A percentile compares a stretch with the other conserved stretches of the same genome.
These are phyloP conservation scores for Lasioglossum oenotherae DNA, from an alignment of 2,888 invertebrate genomes.

Conservation along the genomic window DNA sequence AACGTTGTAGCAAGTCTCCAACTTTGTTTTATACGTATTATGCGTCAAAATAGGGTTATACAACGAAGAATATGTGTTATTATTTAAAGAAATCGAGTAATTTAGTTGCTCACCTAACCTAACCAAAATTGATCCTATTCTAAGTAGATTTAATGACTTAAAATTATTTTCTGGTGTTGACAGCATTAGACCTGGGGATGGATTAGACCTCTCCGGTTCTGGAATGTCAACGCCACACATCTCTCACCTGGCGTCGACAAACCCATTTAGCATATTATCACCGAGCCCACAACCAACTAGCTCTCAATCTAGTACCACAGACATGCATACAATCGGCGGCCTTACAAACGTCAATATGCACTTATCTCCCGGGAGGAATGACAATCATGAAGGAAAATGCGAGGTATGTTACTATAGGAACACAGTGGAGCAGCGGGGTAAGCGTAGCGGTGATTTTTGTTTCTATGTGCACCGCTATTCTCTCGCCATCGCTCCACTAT, in stretches of 20 bases:
- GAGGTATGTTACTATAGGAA: constrained; percentile 70
- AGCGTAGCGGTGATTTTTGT: no score
- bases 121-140: neutral
- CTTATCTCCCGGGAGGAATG: constrained; percentile 75
- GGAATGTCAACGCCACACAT: constrained; percentile 75
- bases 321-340: constrained; percentile 76
- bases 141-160: neutral
- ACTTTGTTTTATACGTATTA: neutral
- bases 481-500: no score
- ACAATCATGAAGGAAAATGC: constrained; percentile 80
- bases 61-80: neutral
- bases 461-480: no score
- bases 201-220: constrained; percentile 71
- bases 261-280: constrained; percentile 72
- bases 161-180: neutral
- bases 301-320: constrained; percentile 75
- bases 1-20: neutral
- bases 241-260: constrained; percentile 70
- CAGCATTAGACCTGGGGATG: constrained; percentile 75
- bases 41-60: neutral
- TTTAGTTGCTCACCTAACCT: constrained; percentile 13
- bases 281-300: constrained; percentile 75
- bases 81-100: neutral
- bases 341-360: constrained; percentile 79
- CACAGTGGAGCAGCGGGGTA: no score